phyloP scores from a whole-genome alignment of 2,113 vertebrate species.

The Xenus cinereus region DNA sequence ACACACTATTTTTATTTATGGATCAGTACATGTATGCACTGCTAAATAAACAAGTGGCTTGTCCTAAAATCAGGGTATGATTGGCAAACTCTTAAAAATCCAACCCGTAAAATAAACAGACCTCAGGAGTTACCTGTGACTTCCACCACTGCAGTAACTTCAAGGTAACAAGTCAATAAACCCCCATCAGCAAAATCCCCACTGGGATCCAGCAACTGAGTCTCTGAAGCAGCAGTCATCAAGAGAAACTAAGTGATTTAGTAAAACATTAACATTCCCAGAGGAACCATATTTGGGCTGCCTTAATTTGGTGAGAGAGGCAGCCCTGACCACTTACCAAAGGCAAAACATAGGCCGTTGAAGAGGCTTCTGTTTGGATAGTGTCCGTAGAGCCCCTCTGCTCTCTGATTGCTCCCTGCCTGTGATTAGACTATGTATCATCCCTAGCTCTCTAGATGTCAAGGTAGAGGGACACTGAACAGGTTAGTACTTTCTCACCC shows the following conservation, averaged over 20 bases:
- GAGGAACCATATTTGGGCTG: not conserved
- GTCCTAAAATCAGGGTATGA: not conserved
- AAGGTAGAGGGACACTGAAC: not conserved
- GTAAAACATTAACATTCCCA: slow-evolving; percentile 53
- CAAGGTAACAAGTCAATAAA: slow-evolving; percentile 60
- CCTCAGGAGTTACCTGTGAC: slow-evolving; percentile 37
- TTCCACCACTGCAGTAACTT: not conserved
- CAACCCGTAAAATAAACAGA: slow-evolving; percentile 59
- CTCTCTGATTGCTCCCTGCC: not conserved
- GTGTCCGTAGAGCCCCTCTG: not conserved
- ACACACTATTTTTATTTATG: not conserved
- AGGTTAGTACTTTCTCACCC: not conserved
- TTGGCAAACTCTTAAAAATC: slow-evolving; percentile 52
- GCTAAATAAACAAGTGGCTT: slow-evolving; percentile 16
- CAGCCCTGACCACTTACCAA: not conserved
- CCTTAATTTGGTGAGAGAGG: slow-evolving; percentile 3
- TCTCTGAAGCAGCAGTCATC: slow-evolving; percentile 3
- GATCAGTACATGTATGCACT: not conserved
- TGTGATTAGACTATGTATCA: not conserved
- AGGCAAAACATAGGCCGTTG: not conserved
- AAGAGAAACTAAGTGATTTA: slow-evolving; percentile 27
- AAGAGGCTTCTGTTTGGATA: not conserved
- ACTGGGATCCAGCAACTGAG: slow-evolving; percentile 11
- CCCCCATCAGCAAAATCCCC: slow-evolving; percentile 29
- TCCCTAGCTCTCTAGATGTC: not conserved